Evolutionary conservation across 37 sponge, comb jelly and placozoan genomes (phyloP).

Genomic region (Haliclona indistincta): DNA sequence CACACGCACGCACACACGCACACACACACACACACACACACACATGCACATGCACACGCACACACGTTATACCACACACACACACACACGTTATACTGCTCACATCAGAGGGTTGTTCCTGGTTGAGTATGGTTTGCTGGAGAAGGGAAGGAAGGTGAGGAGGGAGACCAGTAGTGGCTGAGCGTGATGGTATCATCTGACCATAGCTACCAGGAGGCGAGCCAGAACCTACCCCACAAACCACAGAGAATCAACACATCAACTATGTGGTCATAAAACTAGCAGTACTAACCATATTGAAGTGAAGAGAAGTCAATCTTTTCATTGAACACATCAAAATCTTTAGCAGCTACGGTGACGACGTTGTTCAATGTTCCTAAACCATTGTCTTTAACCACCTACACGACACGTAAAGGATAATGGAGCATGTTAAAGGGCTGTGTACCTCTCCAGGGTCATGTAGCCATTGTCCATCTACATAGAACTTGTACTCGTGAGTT

Average conservation of each 20-base stretch:
- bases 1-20: too few species aligned
- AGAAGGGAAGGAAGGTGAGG: slow-evolving; percentile 78
- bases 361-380: slow-evolving; percentile 75
- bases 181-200: slow-evolving; percentile 62
- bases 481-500: slow-evolving; percentile 85
- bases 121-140: slow-evolving; percentile 75
- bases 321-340: slow-evolving; percentile 74
- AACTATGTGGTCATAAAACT: too few species aligned
- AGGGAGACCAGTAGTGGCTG: slow-evolving; percentile 73
- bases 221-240: slow-evolving; percentile 29
- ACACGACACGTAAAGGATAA: background rate
- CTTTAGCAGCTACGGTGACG: slow-evolving; percentile 53
- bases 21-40: too few species aligned
- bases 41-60: background rate
- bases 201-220: slow-evolving; percentile 72
- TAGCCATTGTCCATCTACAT: slow-evolving; percentile 84
- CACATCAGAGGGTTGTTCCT: slow-evolving; percentile 56
- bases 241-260: too few species aligned
- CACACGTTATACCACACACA: slow-evolving; percentile 7
- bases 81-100: background rate
- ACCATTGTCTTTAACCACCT: slow-evolving; percentile 61
- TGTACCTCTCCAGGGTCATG: slow-evolving; percentile 79
- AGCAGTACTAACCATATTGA: slow-evolving; percentile 11
- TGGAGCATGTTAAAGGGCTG: slow-evolving; percentile 1
- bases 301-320: slow-evolving; percentile 24